These are phyloP conservation scores for Odocoileus hemionus DNA, from an alignment of 2,113 vertebrate genomes.

Conservation along the genomic window DNA sequence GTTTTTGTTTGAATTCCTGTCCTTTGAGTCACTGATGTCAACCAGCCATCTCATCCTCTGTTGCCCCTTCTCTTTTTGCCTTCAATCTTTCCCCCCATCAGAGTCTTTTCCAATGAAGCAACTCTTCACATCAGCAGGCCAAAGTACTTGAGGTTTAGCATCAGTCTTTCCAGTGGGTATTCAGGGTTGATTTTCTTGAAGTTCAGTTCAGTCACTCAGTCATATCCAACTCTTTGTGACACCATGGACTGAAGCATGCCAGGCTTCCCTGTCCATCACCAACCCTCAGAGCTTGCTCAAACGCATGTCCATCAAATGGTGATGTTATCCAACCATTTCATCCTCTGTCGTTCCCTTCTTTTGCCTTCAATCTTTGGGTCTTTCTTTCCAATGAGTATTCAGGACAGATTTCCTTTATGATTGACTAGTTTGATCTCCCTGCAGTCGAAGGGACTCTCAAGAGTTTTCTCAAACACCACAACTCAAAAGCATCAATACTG, in stretches of 20 bases:
- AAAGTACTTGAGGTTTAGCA: not conserved
- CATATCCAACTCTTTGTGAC: not conserved
- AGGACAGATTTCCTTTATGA: not conserved
- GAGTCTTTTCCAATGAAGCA: not conserved
- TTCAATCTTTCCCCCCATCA: not conserved
- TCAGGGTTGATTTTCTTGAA: not conserved
- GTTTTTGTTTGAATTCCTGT: not conserved
- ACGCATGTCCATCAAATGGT: not conserved
- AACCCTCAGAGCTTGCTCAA: not conserved
- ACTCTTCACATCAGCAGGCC: not conserved
- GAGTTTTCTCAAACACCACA: not conserved
- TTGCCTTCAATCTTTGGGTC: not conserved
- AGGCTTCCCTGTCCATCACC: not conserved
- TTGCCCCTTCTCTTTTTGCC: not conserved
- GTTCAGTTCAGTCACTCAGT: not conserved
- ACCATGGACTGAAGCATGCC: not conserved
- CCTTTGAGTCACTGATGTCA: not conserved
- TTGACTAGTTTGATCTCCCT: not conserved
- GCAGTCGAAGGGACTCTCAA: not conserved
- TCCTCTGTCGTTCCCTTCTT: not conserved
- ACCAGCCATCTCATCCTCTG: not conserved
- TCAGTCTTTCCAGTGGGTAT: not conserved
- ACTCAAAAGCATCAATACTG: not conserved
- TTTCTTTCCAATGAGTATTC: not conserved
- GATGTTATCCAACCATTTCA: not conserved